These are phyloP conservation scores for Lepilemur ruficaudatus DNA, from an alignment of 2,797 vertebrate species.

Conservation along the genomic window DNA sequence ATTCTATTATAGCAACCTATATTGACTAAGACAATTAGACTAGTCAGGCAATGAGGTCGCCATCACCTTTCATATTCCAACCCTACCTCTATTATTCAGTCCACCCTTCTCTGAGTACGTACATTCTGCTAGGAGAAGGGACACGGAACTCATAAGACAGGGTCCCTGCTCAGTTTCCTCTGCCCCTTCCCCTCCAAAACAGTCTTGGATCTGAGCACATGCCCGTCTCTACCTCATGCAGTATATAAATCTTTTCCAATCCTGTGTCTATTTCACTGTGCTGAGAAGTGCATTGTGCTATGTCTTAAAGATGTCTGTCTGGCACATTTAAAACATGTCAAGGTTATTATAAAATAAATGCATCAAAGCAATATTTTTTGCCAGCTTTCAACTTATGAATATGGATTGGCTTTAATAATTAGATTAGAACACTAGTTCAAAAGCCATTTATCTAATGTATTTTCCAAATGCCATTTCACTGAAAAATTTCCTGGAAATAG, in stretches of 20 bases:
- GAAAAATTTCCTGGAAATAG: conserved; percentile 52
- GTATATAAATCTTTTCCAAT: not conserved
- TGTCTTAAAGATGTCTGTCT: not conserved
- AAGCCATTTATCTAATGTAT: conserved; percentile 67
- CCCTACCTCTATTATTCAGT: not conserved
- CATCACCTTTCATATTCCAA: not conserved
- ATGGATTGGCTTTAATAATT: conserved; percentile 71
- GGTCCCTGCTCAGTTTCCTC: not conserved
- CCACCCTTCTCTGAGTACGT: not conserved
- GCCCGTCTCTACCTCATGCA: not conserved
- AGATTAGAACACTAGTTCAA: conserved; percentile 60
- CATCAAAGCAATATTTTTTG: conserved; percentile 49
- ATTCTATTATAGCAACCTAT: not conserved
- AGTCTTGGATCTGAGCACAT: not conserved
- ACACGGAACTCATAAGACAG: not conserved
- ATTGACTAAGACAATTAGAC: not conserved
- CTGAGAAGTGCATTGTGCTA: not conserved
- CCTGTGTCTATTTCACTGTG: not conserved
- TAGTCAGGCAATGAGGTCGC: not conserved
- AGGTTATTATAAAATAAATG: conserved; percentile 55
- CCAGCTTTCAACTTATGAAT: conserved; percentile 66
- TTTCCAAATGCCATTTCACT: conserved; percentile 60
- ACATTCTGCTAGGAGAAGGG: not conserved
- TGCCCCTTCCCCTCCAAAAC: not conserved
- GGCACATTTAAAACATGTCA: not conserved